Conservation (phyloP, 2,888 invertebrate genomes). For the Pollenia labialis region DNA sequence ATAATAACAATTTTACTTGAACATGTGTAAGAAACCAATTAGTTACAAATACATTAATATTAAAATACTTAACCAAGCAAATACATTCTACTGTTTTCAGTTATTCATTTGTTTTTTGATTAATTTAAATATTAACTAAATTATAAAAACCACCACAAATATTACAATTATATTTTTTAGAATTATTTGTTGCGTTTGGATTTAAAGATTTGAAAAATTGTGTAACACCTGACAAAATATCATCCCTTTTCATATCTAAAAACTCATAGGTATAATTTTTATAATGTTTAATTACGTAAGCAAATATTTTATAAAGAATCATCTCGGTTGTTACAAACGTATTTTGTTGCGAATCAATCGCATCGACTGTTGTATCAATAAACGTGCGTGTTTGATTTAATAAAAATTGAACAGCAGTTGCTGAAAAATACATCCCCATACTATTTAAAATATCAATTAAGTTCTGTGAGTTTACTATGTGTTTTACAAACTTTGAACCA, state of each 20-base stretch:
- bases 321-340: slow-evolving; percentile 79
- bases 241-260: slow-evolving; percentile 71
- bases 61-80: too few species aligned
- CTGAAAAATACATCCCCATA: slow-evolving; percentile 75
- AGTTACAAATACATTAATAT: not conserved
- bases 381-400: slow-evolving; percentile 77
- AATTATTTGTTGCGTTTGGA: slow-evolving; percentile 31
- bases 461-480: slow-evolving; percentile 76
- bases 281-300: slow-evolving; percentile 76
- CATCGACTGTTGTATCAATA: slow-evolving; percentile 76
- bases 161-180: slow-evolving; percentile 54
- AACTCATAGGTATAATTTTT: slow-evolving; percentile 73
- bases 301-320: slow-evolving; percentile 78
- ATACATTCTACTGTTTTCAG: not conserved
- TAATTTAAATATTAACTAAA: slow-evolving; percentile 48
- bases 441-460: slow-evolving; percentile 77
- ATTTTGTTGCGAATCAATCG: slow-evolving; percentile 43
- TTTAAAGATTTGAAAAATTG: slow-evolving; percentile 71
- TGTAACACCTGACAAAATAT: slow-evolving; percentile 66
- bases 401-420: slow-evolving; percentile 73
- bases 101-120: not conserved
- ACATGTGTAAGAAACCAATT: not conserved
- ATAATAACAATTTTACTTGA: not conserved
- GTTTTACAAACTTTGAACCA: slow-evolving; percentile 78
- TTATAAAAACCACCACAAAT: slow-evolving; percentile 67